Percentiles rank a stretch among this genome's conserved stretches.
Evolutionary conservation across 2,113 vertebrate genomes (phyloP).

Genomic region (Microcebus griseorufus): DNA sequence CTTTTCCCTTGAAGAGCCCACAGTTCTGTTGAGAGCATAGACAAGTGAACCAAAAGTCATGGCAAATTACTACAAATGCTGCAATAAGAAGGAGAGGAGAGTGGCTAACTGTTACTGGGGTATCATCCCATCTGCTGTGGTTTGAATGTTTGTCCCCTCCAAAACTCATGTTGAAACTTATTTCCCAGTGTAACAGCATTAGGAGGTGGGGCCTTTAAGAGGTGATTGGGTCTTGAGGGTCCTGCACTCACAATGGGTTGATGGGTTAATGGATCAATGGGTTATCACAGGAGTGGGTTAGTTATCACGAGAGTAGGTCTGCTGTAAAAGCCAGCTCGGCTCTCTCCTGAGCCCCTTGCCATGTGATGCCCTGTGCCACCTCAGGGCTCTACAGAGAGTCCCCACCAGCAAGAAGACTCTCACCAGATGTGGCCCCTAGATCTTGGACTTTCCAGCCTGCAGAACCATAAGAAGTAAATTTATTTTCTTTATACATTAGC

Average conservation of each 20-base stretch:
- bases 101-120: background rate
- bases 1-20: background rate
- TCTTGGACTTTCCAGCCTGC: background rate
- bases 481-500: background rate
- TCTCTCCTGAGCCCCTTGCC: background rate
- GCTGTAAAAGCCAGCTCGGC: background rate
- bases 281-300: background rate
- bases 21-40: background rate
- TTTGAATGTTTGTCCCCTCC: background rate
- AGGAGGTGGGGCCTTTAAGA: background rate
- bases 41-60: background rate
- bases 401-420: background rate
- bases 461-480: background rate
- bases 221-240: background rate
- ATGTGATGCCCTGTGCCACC: background rate
- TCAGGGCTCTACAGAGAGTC: background rate
- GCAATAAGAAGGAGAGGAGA: background rate
- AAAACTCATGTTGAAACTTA: background rate
- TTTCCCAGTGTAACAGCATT: background rate
- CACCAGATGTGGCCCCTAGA: background rate
- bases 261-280: background rate
- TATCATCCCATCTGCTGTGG: background rate
- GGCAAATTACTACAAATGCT: background rate
- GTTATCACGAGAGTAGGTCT: background rate
- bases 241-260: background rate